Percentiles rank a stretch among this genome's conserved stretches.
These are phyloP conservation scores for Bufo bufo DNA, from an alignment of 2,113 vertebrate species.

Conservation along the genomic window DNA sequence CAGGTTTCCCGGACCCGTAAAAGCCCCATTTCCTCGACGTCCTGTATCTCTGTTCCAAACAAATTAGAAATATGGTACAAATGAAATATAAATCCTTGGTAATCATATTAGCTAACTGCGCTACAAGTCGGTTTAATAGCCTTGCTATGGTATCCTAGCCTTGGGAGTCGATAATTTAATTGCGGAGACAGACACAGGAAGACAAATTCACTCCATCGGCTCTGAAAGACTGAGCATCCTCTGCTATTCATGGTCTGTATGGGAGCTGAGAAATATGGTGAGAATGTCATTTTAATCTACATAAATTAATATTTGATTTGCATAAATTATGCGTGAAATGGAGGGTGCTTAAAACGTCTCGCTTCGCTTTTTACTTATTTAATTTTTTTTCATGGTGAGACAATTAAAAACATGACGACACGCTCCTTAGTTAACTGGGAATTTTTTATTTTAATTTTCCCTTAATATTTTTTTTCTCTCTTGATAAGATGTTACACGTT, in stretches of 20 bases:
- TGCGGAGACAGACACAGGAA: neutral
- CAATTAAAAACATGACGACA: constrained; percentile 38
- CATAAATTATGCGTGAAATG: constrained; percentile 59
- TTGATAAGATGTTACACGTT: neutral
- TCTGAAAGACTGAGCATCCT: constrained; percentile 24
- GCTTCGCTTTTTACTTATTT: neutral
- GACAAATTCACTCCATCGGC: constrained; percentile 36
- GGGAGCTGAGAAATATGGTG: constrained; percentile 55
- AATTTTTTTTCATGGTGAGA: neutral
- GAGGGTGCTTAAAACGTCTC: neutral
- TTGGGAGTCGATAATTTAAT: constrained; percentile 57
- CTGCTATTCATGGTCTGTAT: constrained; percentile 52
- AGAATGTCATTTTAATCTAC: constrained; percentile 60
- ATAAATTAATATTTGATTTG: constrained; percentile 60
- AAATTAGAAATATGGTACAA: constrained; percentile 50
- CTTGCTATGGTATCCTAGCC: constrained; percentile 49
- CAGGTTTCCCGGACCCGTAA: neutral
- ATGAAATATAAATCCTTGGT: constrained; percentile 58
- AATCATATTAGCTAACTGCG: constrained; percentile 32
- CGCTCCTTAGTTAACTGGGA: constrained; percentile 4
- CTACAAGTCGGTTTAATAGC: constrained; percentile 44
- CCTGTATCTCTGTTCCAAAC: constrained; percentile 29
- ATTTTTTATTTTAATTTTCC: neutral
- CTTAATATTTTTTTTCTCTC: constrained; percentile 5
- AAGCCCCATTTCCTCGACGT: neutral